These are phyloP conservation scores for Gastrophysa polygoni DNA, from an alignment of 2,888 invertebrate genomes.

Conservation along the genomic window DNA sequence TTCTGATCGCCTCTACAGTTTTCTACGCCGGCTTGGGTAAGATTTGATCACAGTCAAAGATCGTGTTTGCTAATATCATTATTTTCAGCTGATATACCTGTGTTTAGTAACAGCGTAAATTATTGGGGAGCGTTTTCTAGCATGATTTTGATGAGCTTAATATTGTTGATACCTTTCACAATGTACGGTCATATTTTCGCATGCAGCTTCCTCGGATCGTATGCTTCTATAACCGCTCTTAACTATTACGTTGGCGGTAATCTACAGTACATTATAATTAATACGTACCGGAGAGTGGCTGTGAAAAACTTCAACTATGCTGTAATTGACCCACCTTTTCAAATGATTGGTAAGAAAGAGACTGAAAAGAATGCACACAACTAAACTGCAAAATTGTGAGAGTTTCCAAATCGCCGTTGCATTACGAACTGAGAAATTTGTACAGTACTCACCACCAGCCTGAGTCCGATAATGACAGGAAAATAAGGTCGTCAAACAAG, in stretches of 20 bases:
- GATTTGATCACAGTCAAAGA: constrained; percentile 3
- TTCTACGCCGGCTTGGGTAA: constrained; percentile 45
- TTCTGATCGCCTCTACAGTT: constrained; percentile 62
- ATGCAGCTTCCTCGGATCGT: constrained; percentile 69
- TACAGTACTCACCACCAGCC: too few relatives aligned
- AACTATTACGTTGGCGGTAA: constrained; percentile 70
- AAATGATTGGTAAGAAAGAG: constrained; percentile 62
- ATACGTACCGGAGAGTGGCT: constrained; percentile 68
- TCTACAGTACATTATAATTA: constrained; percentile 72
- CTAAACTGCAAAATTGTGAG: too few relatives aligned
- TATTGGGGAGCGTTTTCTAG: constrained; percentile 69
- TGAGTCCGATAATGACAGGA: too few relatives aligned
- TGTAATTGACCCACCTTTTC: constrained; percentile 66
- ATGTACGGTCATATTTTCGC: constrained; percentile 66
- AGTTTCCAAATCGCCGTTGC: too few relatives aligned
- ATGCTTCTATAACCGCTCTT: constrained; percentile 65
- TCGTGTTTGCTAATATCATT: too few relatives aligned
- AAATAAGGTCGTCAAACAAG: too few relatives aligned
- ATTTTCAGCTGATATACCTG: constrained; percentile 59
- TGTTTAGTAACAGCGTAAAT: constrained; percentile 63
- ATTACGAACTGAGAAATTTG: too few relatives aligned
- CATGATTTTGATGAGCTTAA: constrained; percentile 31
- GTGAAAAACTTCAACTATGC: constrained; percentile 66
- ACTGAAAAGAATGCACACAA: too few relatives aligned
- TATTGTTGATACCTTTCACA: constrained; percentile 58